Conservation (phyloP, 2,113 vertebrate species). For the Hippoglossus stenolepis region DNA sequence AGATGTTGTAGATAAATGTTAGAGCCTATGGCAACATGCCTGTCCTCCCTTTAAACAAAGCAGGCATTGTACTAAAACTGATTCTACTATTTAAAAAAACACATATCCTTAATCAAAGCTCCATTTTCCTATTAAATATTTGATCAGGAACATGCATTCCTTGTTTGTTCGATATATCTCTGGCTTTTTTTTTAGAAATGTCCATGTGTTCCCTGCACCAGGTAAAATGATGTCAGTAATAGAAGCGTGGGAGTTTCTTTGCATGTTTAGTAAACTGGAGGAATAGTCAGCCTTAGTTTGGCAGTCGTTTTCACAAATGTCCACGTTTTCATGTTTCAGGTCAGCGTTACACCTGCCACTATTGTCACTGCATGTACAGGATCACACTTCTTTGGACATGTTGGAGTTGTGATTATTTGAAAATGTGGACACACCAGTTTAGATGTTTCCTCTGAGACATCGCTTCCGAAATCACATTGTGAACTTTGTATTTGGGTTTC, state of each 20-base stretch:
- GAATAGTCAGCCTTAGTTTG: too few relatives aligned
- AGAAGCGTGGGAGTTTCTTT: not conserved
- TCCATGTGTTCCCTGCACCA: slow-evolving; percentile 6
- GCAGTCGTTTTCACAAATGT: too few relatives aligned
- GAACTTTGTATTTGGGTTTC: too few relatives aligned
- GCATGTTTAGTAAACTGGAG: not conserved
- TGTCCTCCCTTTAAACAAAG: slow-evolving; percentile 32
- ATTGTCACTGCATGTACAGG: too few relatives aligned
- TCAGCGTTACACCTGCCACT: too few relatives aligned
- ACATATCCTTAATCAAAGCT: slow-evolving; percentile 24
- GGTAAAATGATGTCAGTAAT: slow-evolving; percentile 13
- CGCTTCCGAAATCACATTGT: too few relatives aligned
- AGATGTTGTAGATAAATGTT: slow-evolving; percentile 51
- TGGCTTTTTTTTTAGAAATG: slow-evolving; percentile 8
- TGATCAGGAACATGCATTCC: slow-evolving; percentile 29
- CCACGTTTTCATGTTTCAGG: not conserved
- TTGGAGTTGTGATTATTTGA: too few relatives aligned
- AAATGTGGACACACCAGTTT: too few relatives aligned
- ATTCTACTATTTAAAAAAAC: slow-evolving; percentile 10
- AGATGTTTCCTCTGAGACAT: too few relatives aligned
- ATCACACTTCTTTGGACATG: too few relatives aligned
- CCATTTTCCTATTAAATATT: slow-evolving; percentile 24
- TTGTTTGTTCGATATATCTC: slow-evolving; percentile 19
- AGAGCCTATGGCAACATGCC: slow-evolving; percentile 26
- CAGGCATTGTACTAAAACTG: slow-evolving; percentile 24